phyloP scores from a whole-genome alignment of 2,888 invertebrate genomes.

The Aporophyla lueneburgensis region DNA sequence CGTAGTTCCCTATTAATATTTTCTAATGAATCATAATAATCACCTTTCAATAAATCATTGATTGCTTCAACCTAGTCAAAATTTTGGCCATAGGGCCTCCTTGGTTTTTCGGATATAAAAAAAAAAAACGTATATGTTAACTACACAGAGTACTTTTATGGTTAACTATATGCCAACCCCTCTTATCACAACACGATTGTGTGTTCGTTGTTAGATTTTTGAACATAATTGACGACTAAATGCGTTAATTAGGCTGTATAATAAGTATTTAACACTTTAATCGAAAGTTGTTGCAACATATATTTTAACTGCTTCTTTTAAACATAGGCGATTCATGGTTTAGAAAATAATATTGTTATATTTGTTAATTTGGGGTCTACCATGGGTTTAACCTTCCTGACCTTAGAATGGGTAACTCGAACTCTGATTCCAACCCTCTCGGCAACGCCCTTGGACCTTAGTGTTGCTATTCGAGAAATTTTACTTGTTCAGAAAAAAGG shows the following conservation, averaged over 20 bases:
- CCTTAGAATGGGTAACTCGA: conserved; percentile 28
- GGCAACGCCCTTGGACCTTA: conserved; percentile 42
- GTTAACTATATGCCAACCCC: neutral
- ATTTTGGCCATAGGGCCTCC: neutral
- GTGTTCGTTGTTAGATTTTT: neutral
- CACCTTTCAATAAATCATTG: neutral
- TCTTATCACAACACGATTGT: neutral
- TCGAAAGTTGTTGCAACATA: neutral
- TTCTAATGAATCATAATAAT: neutral
- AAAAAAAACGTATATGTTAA: neutral
- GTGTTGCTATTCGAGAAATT: conserved; percentile 32
- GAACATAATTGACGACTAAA: neutral
- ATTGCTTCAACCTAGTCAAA: neutral
- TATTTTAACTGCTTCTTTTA: neutral
- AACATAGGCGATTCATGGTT: neutral
- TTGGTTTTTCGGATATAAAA: neutral
- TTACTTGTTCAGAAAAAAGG: neutral
- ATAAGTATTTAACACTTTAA: neutral
- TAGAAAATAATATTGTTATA: neutral
- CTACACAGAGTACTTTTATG: no score
- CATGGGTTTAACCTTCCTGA: conserved; percentile 5
- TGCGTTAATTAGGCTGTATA: neutral
- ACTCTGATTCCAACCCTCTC: conserved; percentile 18
- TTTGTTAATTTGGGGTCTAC: conserved; percentile 18
- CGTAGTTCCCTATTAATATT: neutral